A percentile compares a stretch with the other conserved stretches of the same genome.
phyloP scores from a whole-genome alignment of 2,888 invertebrate species.

The Rhingia campestris region DNA sequence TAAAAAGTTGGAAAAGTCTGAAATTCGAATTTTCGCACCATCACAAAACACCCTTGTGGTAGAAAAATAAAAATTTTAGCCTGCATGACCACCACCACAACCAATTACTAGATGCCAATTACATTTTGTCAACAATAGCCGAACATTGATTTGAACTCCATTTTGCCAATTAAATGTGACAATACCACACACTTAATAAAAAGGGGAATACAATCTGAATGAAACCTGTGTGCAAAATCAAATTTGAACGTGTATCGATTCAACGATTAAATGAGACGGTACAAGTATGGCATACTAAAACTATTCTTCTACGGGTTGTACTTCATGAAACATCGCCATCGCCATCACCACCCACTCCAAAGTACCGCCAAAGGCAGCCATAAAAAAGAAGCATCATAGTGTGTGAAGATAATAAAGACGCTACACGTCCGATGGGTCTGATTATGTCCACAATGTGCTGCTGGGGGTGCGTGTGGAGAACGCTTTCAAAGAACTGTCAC shows the following conservation, averaged over 20 bases:
- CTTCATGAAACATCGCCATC: conserved; percentile 54
- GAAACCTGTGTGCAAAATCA: conserved; percentile 75
- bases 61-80: background rate
- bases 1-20: no score
- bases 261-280: conserved; percentile 80
- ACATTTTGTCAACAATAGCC: conserved; percentile 43
- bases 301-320: conserved; percentile 53
- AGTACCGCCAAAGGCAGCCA: conserved; percentile 62
- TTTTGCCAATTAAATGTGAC: conserved; percentile 76
- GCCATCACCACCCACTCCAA: conserved; percentile 53
- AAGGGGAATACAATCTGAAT: conserved; percentile 72
- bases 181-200: conserved; percentile 73
- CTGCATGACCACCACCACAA: background rate
- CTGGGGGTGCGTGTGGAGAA: conserved; percentile 50
- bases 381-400: conserved; percentile 74
- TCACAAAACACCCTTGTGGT: background rate
- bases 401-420: conserved; percentile 79
- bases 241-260: conserved; percentile 74
- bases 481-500: conserved; percentile 75
- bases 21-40: no score
- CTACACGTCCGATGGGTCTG: conserved; percentile 77
- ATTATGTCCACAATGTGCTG: conserved; percentile 76
- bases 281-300: conserved; percentile 74
- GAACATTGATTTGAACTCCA: conserved; percentile 53
- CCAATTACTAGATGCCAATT: conserved; percentile 44